These are phyloP conservation scores for Lordiphosa stackelbergi DNA, from an alignment of 1,140 invertebrate species.

Conservation along the genomic window DNA sequence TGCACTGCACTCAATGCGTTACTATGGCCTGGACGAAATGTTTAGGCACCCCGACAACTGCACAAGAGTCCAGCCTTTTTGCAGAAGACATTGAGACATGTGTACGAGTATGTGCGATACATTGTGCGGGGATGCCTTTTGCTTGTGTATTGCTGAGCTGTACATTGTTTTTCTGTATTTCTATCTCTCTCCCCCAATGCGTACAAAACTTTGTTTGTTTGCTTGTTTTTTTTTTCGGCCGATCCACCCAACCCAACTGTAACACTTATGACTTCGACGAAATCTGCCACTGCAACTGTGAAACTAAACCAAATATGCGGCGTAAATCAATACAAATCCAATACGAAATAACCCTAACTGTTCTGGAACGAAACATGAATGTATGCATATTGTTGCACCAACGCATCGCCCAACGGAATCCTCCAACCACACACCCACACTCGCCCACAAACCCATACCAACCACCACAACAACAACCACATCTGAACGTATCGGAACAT, in stretches of 20 bases:
- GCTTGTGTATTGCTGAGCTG: conserved; percentile 16
- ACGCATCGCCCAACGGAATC: conserved; percentile 6
- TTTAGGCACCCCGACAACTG: conserved; percentile 13
- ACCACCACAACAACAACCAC: conserved; percentile 9
- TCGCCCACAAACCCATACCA: conserved; percentile 19
- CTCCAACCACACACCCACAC: conserved; percentile 7
- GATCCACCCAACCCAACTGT: conserved; percentile 52
- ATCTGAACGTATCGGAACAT: conserved; percentile 43
- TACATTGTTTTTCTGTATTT: conserved; percentile 17
- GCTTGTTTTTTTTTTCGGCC: conserved; percentile 64
- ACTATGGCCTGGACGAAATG: conserved; percentile 13
- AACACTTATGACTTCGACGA: conserved; percentile 52
- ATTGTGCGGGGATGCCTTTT: conserved; percentile 5
- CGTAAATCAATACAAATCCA: conserved; percentile 17
- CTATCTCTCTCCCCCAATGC: conserved; percentile 32
- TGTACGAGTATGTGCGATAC: conserved; percentile 14
- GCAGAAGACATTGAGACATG: not conserved
- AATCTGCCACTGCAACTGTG: conserved; percentile 28
- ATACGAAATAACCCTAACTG: conserved; percentile 5
- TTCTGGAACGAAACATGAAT: conserved; percentile 9
- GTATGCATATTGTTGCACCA: conserved; percentile 9
- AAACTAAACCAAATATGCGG: conserved; percentile 20
- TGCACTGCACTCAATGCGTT: conserved; percentile 31
- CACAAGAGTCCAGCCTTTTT: conserved; percentile 6
- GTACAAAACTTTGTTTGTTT: conserved; percentile 62